Base-by-base conservation (phyloP, 2,888 invertebrate genomes). In the Temnothorax ravouxi region DNA sequence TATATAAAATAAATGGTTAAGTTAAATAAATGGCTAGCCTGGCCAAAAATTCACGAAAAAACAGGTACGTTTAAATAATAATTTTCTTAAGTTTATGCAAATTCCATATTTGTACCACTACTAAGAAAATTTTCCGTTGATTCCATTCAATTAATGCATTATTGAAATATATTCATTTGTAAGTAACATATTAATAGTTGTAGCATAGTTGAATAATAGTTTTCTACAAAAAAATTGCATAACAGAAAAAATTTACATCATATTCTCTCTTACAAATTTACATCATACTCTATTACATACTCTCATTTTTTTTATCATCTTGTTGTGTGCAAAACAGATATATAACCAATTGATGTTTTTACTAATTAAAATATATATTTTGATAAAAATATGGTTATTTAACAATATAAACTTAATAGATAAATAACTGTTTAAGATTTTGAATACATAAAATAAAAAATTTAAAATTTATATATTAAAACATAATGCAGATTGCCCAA, bases 311-410 rank as follows among this genome's bases (percentile, higher is more conserved):
- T 4, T 6, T 29, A 15, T 71, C 34, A 71, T 15, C 21, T 71
- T 72, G 13, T 25, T n/a, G 56, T 72, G 41, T 59, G 8, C 2
- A 72, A 59, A 25, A 72, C 56, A 13, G 72, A 72, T 25, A 72
- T 59, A 5, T 72, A 72, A 2, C 59, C 59, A 8, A 25, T 41
- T 41, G 59, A 72, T 0, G 59, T 72, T 72, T 41, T 56, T 18
- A 72, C 0, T n/a, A 72, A 56, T 25, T 72, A 9, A 25, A 72
- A 59, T 41, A 71, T 1, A 52, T 3, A 69, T n/a, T 29, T 21
- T 34, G 6, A 11, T 41, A 41, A 41, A 1, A 47, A 38, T 62
- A 11, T 4, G 1, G 3, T 66, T 3, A 47, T 29, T 29, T 29
- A 29, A 56, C n/a, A 21, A 56, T 34, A 29, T 61, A 29, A 29